Conservation (phyloP, 2,113 vertebrate species). For the Melanotaenia duboulayi region DNA sequence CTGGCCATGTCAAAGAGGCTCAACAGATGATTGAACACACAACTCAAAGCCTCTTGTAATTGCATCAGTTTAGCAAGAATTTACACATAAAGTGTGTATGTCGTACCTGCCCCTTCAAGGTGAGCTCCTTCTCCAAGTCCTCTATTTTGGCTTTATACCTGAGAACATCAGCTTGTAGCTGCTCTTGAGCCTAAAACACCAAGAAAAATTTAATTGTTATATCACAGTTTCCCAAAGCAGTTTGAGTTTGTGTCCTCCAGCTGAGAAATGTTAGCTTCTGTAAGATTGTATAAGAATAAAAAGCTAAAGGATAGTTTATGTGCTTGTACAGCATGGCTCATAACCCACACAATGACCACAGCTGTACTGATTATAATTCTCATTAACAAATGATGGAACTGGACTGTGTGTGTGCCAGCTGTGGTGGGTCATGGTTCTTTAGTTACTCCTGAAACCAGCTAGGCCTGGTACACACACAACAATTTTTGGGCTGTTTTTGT, state of each 20-base stretch:
- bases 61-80: neutral
- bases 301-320: neutral
- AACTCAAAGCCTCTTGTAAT: neutral
- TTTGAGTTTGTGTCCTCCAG: too few species aligned
- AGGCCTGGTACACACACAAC: too few species aligned
- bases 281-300: too few species aligned
- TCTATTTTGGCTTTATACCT: constrained; percentile 98
- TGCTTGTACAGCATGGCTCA: neutral
- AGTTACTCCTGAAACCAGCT: too few species aligned
- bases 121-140: constrained; percentile 94
- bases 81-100: fast-evolving
- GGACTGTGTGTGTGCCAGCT: neutral
- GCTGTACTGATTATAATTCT: neutral
- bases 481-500: too few species aligned
- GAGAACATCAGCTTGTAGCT: constrained; percentile 92
- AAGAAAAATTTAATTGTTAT: constrained; percentile 8
- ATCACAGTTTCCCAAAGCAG: too few species aligned
- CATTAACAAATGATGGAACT: neutral
- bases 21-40: too few species aligned
- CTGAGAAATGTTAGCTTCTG: neutral
- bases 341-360: too few species aligned
- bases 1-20: neutral
- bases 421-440: too few species aligned
- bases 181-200: constrained; percentile 90
- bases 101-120: constrained; percentile 93